Evolutionary conservation across 2,888 invertebrate genomes (phyloP), one percentile per base, ranked within the genome.

Genomic region (Gonocerus acuteangulatus): DNA sequence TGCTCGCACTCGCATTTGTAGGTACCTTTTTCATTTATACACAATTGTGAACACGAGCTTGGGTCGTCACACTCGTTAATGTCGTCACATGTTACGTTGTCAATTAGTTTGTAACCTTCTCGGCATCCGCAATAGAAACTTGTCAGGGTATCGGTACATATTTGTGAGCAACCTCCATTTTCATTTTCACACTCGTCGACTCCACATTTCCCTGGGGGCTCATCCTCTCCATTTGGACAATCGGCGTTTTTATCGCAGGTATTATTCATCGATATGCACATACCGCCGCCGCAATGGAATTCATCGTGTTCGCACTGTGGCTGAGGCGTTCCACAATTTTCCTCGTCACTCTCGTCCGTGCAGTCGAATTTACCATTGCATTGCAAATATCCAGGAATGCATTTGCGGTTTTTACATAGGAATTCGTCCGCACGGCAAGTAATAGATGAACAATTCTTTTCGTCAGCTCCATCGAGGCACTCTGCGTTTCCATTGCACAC

Each of bases 11-110:
- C 87, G 73, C 97, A 97, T 71, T 92, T 92, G 78, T 87, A 96
- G 1, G 86, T 82, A 2, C 96, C 96, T 71, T 89, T 85, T 70
- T 87, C 87, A 74, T 97, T 96, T 68, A 84, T 82, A 75, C 97
- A 97, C 67, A 82, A 80, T 74, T 97, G 97, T 1, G 95, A 95
- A 74, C 97, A 97, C 13, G 85, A 82, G 11, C 94, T 95, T 0
- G 88, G 85, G 62, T 85, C 80, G 61, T 85, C 80, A 72, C 97
- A 97, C 74, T 97, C 97, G 74, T 96, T 83, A 61, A 96, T 81
- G 73, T 97, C 96, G 15, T 87, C 85, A 74, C 95, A 95, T 62
- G 87, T 87, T 69, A 79, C 81, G 71, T 87, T 86, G 70, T 89
- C 75, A n/a, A 82, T 77, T 18, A 93, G 80, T 70, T 83, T 82